Base-by-base conservation (phyloP, 2,113 vertebrate genomes). In the Pseudorectes ferrugineus region DNA sequence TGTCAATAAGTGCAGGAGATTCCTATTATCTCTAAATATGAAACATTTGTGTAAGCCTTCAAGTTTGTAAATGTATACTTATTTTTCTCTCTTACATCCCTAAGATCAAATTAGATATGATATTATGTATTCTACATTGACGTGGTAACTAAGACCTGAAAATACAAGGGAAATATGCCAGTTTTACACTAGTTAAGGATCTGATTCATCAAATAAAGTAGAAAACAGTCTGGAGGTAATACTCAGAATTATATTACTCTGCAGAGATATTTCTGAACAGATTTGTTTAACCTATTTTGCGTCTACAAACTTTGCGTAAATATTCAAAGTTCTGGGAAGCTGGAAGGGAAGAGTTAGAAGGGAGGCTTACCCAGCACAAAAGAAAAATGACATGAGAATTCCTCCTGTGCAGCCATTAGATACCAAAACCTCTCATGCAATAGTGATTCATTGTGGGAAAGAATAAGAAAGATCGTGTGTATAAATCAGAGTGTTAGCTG, bases 391-490 rank as follows among this genome's bases (percentile, higher is more conserved):
- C 24, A 23, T 46, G 57, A 74, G 66, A 78, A 78, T 90, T 89
- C 88, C 91, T 95, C 43, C 42, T 46, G 67, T 61, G 87, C 76
- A 95, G 26, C 43, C 82, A 68, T 61, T 61, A 94, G 92, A 88
- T 62, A 88, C 52, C 36, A 92, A 72, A 94, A 74, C 52, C 26
- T 92, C 78, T 89, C 5, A 1, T 52, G 55, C 43, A 77, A 51
- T 57, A 73, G 51, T 71, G 67, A 94, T 96, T 94, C 74, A 95
- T 80, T 80, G 82, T 92, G 92, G 95, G 92, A 96, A 96, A 74
- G 65, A 93, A 46, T 76, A 62, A 92, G 49, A 92, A 90, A 92
- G 68, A 84, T 68, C 8, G 7, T 85, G 79, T 93, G 48, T 88
- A 74, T 95, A 97, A 93, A 88, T 92, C 71, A 96, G 83, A 68